A percentile compares a stretch with the other conserved stretches of the same genome.
phyloP scores from a whole-genome alignment of 2,888 invertebrate species.

The Drosophila austrosaltans region DNA sequence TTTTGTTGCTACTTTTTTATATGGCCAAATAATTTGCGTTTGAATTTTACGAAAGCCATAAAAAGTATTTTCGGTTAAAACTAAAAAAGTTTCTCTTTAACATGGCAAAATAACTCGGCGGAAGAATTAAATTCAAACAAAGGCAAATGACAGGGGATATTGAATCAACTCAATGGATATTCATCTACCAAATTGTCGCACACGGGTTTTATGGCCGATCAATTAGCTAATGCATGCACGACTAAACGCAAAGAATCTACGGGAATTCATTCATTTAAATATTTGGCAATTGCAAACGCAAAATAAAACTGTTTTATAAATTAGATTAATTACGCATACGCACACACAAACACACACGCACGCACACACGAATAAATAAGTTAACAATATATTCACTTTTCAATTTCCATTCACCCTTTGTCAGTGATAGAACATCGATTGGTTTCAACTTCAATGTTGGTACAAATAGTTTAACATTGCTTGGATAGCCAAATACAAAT shows the following conservation, averaged over 20 bases:
- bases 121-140: slow-evolving; percentile 10
- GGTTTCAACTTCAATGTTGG: slow-evolving; percentile 19
- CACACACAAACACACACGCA: slow-evolving; percentile 32
- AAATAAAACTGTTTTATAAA: slow-evolving; percentile 21
- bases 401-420: slow-evolving; percentile 32
- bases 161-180: slow-evolving; percentile 15
- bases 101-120: slow-evolving; percentile 1
- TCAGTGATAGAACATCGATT: neutral
- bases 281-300: neutral
- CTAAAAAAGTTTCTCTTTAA: slow-evolving; percentile 20
- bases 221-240: slow-evolving; percentile 56
- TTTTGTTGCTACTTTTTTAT: slow-evolving; percentile 29
- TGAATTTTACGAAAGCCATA: slow-evolving; percentile 37
- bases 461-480: slow-evolving; percentile 15
- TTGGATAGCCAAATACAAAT: neutral
- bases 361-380: slow-evolving; percentile 21
- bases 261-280: neutral
- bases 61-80: slow-evolving; percentile 27
- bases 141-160: slow-evolving; percentile 3
- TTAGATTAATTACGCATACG: slow-evolving; percentile 56
- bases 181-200: slow-evolving; percentile 5
- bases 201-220: slow-evolving; percentile 38
- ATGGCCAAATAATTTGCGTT: slow-evolving; percentile 45
- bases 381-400: slow-evolving; percentile 27
- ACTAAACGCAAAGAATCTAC: slow-evolving; percentile 33